These are phyloP conservation scores for Callipepla squamata DNA, from an alignment of 2,113 vertebrate species.

Conservation along the genomic window DNA sequence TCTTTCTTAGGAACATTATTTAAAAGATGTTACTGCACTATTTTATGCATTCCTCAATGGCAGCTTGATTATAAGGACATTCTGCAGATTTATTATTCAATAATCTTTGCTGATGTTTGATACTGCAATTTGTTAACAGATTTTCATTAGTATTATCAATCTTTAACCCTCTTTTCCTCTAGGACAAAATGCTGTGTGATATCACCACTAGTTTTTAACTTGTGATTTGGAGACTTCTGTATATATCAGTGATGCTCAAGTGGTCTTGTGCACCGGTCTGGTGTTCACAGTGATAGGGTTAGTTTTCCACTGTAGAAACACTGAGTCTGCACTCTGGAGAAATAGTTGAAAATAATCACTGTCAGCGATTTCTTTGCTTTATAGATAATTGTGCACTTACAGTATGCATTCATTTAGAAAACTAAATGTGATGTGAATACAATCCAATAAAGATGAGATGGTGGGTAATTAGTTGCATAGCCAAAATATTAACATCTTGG, in stretches of 20 bases:
- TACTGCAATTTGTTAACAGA: not conserved
- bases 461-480: not conserved
- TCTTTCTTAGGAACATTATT: conserved; percentile 34
- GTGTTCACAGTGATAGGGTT: not conserved
- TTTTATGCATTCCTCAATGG: not conserved
- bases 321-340: accelerated
- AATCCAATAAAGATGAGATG: not conserved
- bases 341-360: not conserved
- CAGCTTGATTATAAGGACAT: not conserved
- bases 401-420: not conserved
- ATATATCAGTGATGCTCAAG: accelerated
- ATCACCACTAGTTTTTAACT: not conserved
- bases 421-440: not conserved
- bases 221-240: not conserved
- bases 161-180: not conserved
- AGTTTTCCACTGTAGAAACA: not conserved
- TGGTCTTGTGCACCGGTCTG: not conserved
- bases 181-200: not conserved
- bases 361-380: not conserved
- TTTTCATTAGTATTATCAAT: not conserved
- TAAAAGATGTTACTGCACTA: conserved; percentile 8
- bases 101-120: not conserved
- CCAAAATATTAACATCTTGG: not conserved
- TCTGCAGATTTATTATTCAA: not conserved
- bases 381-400: not conserved